Evolutionary conservation across 2,888 invertebrate species (phyloP).

Genomic region (Amphipyra tragopoginis): DNA sequence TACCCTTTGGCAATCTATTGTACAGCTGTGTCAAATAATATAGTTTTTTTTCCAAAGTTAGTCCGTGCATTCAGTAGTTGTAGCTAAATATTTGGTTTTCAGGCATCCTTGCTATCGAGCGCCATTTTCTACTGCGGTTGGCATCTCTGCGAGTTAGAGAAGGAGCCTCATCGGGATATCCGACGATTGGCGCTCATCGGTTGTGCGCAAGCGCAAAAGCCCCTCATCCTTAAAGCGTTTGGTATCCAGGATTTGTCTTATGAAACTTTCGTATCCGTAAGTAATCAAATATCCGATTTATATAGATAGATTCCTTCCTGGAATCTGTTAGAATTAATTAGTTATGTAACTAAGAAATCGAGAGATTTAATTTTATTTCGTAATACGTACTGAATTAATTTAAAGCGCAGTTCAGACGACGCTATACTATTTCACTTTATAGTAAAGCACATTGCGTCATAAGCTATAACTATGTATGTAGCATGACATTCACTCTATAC

Average conservation of each 20-base stretch:
- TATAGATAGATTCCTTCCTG: not conserved
- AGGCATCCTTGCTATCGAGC: slow-evolving; percentile 80
- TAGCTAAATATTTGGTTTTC: slow-evolving; percentile 8
- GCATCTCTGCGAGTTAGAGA: slow-evolving; percentile 72
- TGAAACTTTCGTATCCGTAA: slow-evolving; percentile 83
- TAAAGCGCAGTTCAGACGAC: too few relatives aligned
- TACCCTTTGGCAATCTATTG: too few relatives aligned
- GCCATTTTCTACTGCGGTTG: slow-evolving; percentile 83
- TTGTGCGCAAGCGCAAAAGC: slow-evolving; percentile 83
- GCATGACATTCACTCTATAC: too few relatives aligned
- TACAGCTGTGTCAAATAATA: too few relatives aligned
- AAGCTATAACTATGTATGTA: too few relatives aligned
- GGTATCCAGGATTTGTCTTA: slow-evolving; percentile 84
- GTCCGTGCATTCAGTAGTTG: too few relatives aligned
- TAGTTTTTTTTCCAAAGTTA: too few relatives aligned
- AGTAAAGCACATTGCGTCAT: too few relatives aligned
- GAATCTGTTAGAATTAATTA: slow-evolving; percentile 2
- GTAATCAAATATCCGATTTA: slow-evolving; percentile 38
- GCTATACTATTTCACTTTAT: too few relatives aligned
- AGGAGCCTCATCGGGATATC: slow-evolving; percentile 69
- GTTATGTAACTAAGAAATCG: not conserved
- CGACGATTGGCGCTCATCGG: slow-evolving; percentile 78
- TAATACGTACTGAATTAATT: slow-evolving; percentile 3
- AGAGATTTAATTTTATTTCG: not conserved
- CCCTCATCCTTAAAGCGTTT: slow-evolving; percentile 84